phyloP scores from a whole-genome alignment of 2,797 vertebrate species.

The Muscicapa comitata region DNA sequence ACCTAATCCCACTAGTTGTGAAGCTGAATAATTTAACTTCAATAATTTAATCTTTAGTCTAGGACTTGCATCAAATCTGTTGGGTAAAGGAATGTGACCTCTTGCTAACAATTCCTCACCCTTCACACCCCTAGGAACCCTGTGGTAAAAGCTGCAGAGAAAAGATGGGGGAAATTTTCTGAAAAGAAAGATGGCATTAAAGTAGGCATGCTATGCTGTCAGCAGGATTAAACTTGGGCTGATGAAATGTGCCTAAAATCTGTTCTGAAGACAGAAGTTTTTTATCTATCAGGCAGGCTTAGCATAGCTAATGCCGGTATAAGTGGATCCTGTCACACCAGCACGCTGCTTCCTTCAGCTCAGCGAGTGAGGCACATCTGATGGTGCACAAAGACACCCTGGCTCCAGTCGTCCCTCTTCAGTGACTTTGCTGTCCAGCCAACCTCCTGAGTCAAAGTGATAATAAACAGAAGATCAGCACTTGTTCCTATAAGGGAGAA shows the following conservation, averaged over 20 bases:
- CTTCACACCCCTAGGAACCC: background rate
- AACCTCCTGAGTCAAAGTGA: background rate
- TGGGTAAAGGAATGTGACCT: background rate
- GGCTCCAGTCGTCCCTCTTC: background rate
- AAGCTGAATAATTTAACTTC: background rate
- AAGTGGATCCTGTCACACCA: background rate
- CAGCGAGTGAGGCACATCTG: accelerated
- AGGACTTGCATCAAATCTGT: background rate
- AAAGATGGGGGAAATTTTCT: background rate
- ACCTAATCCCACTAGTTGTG: background rate
- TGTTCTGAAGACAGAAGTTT: background rate
- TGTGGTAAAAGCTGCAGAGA: background rate
- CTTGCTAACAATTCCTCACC: background rate
- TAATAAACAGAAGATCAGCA: background rate
- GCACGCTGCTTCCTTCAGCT: background rate
- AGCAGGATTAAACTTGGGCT: constrained; percentile 17
- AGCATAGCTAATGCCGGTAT: background rate
- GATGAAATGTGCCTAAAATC: background rate
- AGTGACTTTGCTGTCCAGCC: background rate
- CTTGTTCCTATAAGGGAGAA: background rate
- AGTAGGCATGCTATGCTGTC: background rate
- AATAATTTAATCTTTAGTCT: background rate
- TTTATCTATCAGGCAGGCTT: background rate
- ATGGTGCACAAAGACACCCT: background rate
- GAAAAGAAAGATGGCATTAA: background rate